Base-by-base conservation (phyloP, 2,888 invertebrate genomes). In the Timema podura region DNA sequence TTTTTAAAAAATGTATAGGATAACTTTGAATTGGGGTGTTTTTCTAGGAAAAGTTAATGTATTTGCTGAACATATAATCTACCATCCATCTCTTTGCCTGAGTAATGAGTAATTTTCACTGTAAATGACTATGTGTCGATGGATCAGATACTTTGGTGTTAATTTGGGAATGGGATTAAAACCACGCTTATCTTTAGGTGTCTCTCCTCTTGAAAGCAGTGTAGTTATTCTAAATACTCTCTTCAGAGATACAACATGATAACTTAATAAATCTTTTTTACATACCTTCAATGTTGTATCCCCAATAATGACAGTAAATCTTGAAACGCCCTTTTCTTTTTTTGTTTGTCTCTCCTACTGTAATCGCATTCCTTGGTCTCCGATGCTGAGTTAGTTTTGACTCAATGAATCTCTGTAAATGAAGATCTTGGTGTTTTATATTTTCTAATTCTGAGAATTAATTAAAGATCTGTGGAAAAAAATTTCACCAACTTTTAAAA, bases 291-390 rank as follows among this genome's bases (percentile, higher is more conserved):
- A n/a, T 57, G 6, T 57, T 10, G 6, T 57, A 57, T 57, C 57
- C n/a, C 57, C 57, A 57, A 9, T 10, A n/a, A 57, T 57, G 57
- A 57, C 57, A 57, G n/a, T n/a, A 57, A 57, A 57, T 15, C 57
- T 57, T 57, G 16, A 57, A 57, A 57, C 57, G n/a, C 57, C 57
- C 57, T n/a, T n/a, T n/a, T n/a, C n/a, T n/a, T n/a, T n/a, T n/a
- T n/a, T n/a, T n/a, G n/a, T n/a, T n/a, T n/a, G 16, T 57, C 57
- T 16, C n/a, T 57, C 57, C 57, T 57, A 15, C 57, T 15, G n/a
- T 16, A 57, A n/a, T 57, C 16, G 16, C 57, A 57, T 15, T 57
- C 57, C 57, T 57, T 57, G 57, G 57, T 57, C 57, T 57, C 57
- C 57, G 57, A 57, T 6, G 57, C 57, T 8, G 57, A 11, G 16